A percentile compares a stretch with the other conserved stretches of the same genome.
These are phyloP conservation scores for Xiphophorus hellerii DNA, from an alignment of 2,113 vertebrate genomes.

Conservation along the genomic window DNA sequence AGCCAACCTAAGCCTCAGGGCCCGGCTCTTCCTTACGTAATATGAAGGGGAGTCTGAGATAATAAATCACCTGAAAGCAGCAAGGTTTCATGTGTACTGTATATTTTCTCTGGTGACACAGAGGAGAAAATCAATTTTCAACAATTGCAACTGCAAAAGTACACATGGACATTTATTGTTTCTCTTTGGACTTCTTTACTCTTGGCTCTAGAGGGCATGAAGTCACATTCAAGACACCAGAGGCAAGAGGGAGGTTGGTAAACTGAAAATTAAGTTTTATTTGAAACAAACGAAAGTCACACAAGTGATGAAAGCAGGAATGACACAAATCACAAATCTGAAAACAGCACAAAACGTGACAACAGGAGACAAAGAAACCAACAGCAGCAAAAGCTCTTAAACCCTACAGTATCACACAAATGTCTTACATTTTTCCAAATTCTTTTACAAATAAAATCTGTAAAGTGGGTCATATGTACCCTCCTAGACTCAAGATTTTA, in stretches of 20 bases:
- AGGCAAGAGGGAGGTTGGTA: not conserved
- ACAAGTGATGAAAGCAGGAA: not conserved
- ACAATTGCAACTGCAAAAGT: not conserved
- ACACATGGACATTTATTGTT: not conserved
- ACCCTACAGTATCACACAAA: not conserved
- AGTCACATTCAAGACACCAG: not conserved
- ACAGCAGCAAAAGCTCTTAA: not conserved
- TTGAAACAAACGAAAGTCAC: not conserved
- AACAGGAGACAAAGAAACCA: not conserved
- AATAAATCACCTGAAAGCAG: constrained; percentile 33
- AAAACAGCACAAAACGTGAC: not conserved
- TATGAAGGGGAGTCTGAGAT: constrained; percentile 26
- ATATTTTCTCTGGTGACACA: not conserved
- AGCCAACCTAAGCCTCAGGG: constrained; percentile 34
- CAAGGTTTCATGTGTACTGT: constrained; percentile 11
- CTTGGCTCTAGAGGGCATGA: not conserved
- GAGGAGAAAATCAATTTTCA: not conserved
- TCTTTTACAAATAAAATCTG: not conserved
- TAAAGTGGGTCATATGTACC: not conserved
- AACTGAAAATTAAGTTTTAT: not conserved
- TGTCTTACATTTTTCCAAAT: too few species aligned
- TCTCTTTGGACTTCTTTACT: not conserved
- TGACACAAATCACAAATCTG: not conserved
- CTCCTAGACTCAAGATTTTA: too few species aligned
- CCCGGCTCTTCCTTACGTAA: constrained; percentile 30